These are phyloP conservation scores for Galbula dea DNA, from an alignment of 2,113 vertebrate genomes.

Conservation along the genomic window DNA sequence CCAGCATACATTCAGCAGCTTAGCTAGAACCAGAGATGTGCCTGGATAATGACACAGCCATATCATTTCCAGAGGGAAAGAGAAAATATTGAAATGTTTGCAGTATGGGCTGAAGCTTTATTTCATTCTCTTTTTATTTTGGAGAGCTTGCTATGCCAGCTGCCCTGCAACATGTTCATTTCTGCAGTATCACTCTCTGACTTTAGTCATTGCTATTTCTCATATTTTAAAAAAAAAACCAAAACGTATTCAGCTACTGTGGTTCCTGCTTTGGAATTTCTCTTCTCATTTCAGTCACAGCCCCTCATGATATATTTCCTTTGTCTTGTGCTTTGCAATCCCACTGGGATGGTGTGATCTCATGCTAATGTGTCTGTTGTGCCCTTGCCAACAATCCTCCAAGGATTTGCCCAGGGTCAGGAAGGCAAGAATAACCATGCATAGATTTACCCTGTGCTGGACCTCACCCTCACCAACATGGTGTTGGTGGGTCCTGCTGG, in stretches of 20 bases:
- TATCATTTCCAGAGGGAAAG: slow-evolving; percentile 15
- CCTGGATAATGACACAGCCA: slow-evolving; percentile 10
- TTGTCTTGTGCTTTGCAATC: neutral
- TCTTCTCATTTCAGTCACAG: neutral
- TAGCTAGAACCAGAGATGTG: neutral
- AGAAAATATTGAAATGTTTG: slow-evolving; percentile 72
- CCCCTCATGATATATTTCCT: neutral
- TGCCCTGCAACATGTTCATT: slow-evolving; percentile 61
- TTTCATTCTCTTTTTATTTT: slow-evolving; percentile 33
- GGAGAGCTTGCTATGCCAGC: slow-evolving; percentile 36
- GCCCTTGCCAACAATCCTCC: neutral
- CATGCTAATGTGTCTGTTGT: neutral
- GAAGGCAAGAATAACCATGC: neutral
- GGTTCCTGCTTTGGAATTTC: neutral
- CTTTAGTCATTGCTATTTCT: slow-evolving; percentile 34
- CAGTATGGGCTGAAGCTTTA: slow-evolving; percentile 27
- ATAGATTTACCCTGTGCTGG: neutral
- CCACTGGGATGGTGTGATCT: neutral
- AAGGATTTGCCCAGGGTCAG: neutral
- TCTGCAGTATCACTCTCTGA: neutral
- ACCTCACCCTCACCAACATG: neutral
- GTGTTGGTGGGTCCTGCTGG: neutral
- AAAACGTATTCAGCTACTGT: neutral
- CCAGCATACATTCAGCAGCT: neutral
- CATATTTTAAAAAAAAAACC: neutral